Evolutionary conservation across 2,113 vertebrate genomes (phyloP).

Genomic region (Numenius arquata): DNA sequence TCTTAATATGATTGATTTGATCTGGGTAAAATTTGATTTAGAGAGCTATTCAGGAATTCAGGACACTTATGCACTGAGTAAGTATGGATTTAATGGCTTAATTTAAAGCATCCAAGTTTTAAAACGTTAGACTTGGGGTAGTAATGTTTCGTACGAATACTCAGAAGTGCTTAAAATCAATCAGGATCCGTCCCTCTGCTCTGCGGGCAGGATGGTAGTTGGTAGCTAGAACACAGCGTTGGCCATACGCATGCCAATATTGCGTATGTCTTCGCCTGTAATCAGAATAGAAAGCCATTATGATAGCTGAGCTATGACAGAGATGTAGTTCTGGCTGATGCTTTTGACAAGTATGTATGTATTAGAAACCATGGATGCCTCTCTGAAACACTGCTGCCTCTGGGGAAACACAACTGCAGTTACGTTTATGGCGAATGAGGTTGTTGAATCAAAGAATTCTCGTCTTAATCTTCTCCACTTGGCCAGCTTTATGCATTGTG

Average conservation of each 20-base stretch:
- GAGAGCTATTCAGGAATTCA: conserved; percentile 48
- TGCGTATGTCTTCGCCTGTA: neutral
- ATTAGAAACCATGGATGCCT: neutral
- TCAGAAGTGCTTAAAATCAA: neutral
- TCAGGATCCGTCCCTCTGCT: neutral
- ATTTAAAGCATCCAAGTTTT: conserved; percentile 43
- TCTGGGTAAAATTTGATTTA: conserved; percentile 26
- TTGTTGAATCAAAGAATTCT: neutral
- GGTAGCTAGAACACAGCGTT: neutral
- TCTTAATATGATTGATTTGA: conserved; percentile 35
- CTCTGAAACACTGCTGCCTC: neutral
- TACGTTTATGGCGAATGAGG: neutral
- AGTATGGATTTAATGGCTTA: conserved; percentile 45
- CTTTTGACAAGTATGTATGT: neutral
- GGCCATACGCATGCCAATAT: neutral
- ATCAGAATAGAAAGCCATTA: neutral
- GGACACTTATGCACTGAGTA: conserved; percentile 30
- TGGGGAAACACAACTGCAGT: neutral
- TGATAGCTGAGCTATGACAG: neutral
- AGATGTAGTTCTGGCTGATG: neutral
- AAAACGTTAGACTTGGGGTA: neutral
- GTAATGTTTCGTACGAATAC: neutral
- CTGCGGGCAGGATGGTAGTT: neutral
- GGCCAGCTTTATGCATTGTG: neutral
- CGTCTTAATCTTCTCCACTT: neutral